Evolutionary conservation across 2,888 invertebrate genomes (phyloP).

Genomic region (Ariolimax columbianus): DNA sequence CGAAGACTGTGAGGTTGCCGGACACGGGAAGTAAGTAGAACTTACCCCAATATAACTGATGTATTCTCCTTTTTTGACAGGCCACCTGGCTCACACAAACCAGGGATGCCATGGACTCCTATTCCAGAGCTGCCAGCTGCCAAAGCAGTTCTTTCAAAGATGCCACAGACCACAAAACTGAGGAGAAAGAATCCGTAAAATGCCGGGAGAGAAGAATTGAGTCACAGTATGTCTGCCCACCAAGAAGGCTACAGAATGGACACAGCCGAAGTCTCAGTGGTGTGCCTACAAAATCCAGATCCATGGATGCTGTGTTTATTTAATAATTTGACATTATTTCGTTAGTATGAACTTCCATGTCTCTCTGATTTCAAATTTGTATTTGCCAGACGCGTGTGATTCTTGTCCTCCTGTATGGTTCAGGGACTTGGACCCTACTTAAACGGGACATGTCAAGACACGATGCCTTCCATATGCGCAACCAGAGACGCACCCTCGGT

Average conservation of each 20-base stretch:
- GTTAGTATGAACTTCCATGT: no score
- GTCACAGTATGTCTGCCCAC: neutral
- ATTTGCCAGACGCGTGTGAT: no score
- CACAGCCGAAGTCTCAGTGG: conserved; percentile 53
- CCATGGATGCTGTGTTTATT: conserved; percentile 68
- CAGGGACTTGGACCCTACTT: no score
- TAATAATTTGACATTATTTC: no score
- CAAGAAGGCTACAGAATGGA: conserved; percentile 19
- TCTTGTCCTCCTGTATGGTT: no score
- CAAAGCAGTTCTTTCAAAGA: conserved; percentile 53
- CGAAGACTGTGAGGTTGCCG: no score
- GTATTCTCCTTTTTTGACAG: conserved; percentile 72
- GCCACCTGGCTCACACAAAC: conserved; percentile 80
- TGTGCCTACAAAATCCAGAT: conserved; percentile 65
- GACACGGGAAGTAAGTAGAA: no score
- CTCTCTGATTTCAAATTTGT: no score
- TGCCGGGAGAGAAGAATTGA: neutral
- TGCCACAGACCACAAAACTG: conserved; percentile 24
- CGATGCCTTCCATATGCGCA: no score
- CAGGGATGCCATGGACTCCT: conserved; percentile 81
- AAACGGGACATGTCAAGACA: no score
- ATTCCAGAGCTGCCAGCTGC: conserved; percentile 77
- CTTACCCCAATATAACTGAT: no score
- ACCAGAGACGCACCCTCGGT: no score
- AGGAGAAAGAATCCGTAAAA: conserved; percentile 5